Base-by-base conservation (phyloP, 2,113 vertebrate genomes). In the Myrmophylax atrothorax region DNA sequence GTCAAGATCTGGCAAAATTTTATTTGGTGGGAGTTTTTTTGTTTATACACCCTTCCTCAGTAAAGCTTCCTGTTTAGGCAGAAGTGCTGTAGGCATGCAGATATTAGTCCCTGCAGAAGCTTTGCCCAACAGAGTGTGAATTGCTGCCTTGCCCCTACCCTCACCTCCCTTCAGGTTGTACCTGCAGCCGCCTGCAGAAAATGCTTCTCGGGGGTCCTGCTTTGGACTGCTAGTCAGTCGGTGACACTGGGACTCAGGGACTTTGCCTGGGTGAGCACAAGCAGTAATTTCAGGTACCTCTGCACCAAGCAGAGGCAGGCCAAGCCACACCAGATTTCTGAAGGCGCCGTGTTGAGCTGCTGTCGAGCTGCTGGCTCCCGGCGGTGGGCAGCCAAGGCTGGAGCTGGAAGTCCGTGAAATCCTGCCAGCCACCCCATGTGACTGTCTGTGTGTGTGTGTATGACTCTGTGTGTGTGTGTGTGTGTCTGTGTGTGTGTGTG, bases 101-200 rank as follows among this genome's bases (percentile, higher is more conserved):
- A 18, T 1, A 15, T 0, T 18, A 56, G 62, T 44, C 23, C 40
- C 9, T n/a, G 35, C 38, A 38, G 58, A 83, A 28, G 33, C 63
- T 22, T 38, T 6, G 1, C 29, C 23, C 40, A 4, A 18, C 49
- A 63, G 44, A 40, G 64, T 28, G 13, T 33, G 33, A 49, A 46
- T 22, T 1, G 25, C 19, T 24, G 77, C 38, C 59, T 5, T 33
- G 22, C 77, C 14, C 64, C 47, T 5, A 29, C 37, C 52, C 67
- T 56, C 3, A 2, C 4, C 3, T 37, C 14, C 35, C 79, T 53
- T 25, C 2, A 0, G 33, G 6, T 9, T 28, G 16, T 42, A 10
- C 64, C 47, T 12, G 49, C 25, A 50, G 28, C 52, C 24, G 18
- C 40, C 14, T 6, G 7, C 12, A 4, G 67, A 24, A 47, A 9